A percentile compares a stretch with the other conserved stretches of the same genome.
These are phyloP conservation scores for Hypolimnas misippus DNA, from an alignment of 2,888 invertebrate genomes.

Conservation along the genomic window DNA sequence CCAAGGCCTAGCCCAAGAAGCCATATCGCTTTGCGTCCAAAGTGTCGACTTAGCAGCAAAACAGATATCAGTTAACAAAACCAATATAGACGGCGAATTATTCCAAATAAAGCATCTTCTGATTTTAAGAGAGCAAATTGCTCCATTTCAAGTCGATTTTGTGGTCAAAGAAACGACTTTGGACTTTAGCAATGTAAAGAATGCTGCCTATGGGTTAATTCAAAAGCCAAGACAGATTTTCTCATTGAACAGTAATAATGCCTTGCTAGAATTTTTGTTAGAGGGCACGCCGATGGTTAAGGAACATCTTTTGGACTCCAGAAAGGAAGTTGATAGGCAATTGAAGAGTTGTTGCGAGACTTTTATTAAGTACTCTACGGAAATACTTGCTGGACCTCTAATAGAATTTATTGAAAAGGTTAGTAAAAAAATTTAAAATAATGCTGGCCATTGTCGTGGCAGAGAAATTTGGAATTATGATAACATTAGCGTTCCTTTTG, in stretches of 20 bases:
- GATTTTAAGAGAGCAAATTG: conserved; percentile 98
- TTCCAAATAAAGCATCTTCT: conserved; percentile 99
- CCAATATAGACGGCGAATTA: conserved; percentile 95
- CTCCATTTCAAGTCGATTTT: conserved; percentile 98
- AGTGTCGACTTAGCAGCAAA: conserved; percentile 93
- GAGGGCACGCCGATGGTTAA: conserved; percentile 97
- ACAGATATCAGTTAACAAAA: conserved; percentile 90
- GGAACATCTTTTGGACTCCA: conserved; percentile 96
- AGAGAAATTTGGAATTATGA: too few species aligned
- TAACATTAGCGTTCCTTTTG: too few species aligned
- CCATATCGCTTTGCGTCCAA: conserved; percentile 94
- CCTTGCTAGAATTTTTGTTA: conserved; percentile 94
- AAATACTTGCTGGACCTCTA: conserved; percentile 89
- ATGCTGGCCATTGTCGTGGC: too few species aligned
- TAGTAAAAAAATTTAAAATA: not conserved
- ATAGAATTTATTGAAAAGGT: conserved; percentile 90
- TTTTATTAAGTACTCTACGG: conserved; percentile 92
- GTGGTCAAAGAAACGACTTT: conserved; percentile 96
- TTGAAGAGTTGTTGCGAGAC: conserved; percentile 95
- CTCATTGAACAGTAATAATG: conserved; percentile 93
- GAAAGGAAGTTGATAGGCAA: conserved; percentile 97
- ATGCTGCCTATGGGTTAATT: conserved; percentile 90
- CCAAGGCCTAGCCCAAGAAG: conserved; percentile 98
- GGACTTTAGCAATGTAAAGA: conserved; percentile 96
- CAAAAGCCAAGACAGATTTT: conserved; percentile 94